Base-by-base conservation (phyloP, 2,113 vertebrate genomes). In the Melanostigma gelatinosum region DNA sequence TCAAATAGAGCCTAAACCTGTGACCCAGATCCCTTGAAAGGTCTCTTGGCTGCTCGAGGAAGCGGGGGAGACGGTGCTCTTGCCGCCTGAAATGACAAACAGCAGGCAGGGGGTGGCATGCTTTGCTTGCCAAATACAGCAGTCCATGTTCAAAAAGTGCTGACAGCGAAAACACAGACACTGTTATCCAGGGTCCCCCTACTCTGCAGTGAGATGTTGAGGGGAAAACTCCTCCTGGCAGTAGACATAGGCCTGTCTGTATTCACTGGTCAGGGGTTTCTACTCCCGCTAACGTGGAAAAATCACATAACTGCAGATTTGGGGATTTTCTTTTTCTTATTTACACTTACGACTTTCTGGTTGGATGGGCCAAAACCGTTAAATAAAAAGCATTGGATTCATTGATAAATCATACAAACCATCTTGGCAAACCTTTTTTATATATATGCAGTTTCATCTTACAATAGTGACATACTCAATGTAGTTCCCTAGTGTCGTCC, bases 31-130 rank as follows among this genome's bases (percentile, higher is more conserved):
- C 85, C 54, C 76, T 79, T 54, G 48, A 87, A 90, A 93, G 86
- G 72, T 90, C 74, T 70, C 79, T 72, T 44, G 62, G 63, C 83
- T 62, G 72, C 69, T 67, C 4, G 77, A 75, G 74, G 81, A 65
- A 77, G 85, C 68, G 91, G 85, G 72, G 80, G 84, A 80, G 88
- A 87, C 44, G 63, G 85, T 68, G 58, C 27, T 73, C 75, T 81
- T 13, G 44, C 77, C 88, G 90, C 84, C 90, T 85, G 52, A 91
- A 85, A 94, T 87, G 91, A 93, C 91, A 92, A 94, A 92, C 91
- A 89, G 87, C 85, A 89, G 92, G 85, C 93, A 90, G 89, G 91
- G 91, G 62, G 82, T 79, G 85, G 90, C 92, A 88, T 84, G 90
- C 92, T 89, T 75, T 67, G 34, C 85, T 83, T 88, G 91, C 91